phyloP scores from a whole-genome alignment of 2,888 invertebrate species.

The Spisula subtruncata region DNA sequence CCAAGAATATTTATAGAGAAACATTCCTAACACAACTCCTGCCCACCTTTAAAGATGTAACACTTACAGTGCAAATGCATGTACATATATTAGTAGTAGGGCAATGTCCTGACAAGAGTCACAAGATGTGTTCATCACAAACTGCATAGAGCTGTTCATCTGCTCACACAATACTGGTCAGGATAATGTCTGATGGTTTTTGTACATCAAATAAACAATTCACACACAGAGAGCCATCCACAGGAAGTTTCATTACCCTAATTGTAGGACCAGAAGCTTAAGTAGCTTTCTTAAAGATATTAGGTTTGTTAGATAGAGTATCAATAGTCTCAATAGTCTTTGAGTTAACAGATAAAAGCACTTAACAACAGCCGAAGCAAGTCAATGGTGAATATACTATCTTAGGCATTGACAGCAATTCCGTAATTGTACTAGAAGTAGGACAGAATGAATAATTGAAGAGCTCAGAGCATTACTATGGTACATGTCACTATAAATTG shows the following conservation, averaged over 20 bases:
- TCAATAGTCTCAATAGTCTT: background rate
- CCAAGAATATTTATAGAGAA: too few relatives aligned
- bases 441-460: too few relatives aligned
- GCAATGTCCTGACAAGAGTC: background rate
- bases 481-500: too few relatives aligned
- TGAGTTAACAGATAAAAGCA: background rate
- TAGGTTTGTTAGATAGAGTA: background rate
- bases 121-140: background rate
- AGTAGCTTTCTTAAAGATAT: constrained; percentile 8
- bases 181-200: background rate
- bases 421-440: too few relatives aligned
- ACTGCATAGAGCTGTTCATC: background rate
- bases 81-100: background rate
- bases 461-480: too few relatives aligned
- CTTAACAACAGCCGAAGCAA: too few relatives aligned
- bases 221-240: background rate
- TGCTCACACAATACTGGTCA: background rate
- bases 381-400: too few relatives aligned
- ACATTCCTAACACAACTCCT: too few relatives aligned
- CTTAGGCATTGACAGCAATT: too few relatives aligned
- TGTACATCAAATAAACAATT: background rate
- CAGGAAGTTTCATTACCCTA: constrained; percentile 23
- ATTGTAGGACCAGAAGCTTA: background rate
- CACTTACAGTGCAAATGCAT: background rate
- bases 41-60: background rate